Conservation (phyloP, 2,888 invertebrate genomes). For the Nematopogon swammerdamellus region DNA sequence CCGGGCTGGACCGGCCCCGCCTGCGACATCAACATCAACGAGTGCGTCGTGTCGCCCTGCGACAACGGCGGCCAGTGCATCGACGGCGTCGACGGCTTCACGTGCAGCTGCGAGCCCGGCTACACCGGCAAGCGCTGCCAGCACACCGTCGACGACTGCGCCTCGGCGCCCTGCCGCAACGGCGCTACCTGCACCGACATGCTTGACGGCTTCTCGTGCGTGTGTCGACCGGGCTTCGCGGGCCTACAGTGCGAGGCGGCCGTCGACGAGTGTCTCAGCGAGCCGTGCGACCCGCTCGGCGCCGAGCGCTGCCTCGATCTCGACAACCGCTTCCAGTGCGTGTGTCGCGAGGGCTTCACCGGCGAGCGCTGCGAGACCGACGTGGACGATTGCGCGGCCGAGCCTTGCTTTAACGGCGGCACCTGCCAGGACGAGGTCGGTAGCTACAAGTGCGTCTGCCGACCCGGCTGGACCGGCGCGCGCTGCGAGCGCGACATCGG, state of each 20-base stretch:
- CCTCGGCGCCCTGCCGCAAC: slow-evolving; percentile 86
- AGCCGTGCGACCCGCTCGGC: slow-evolving; percentile 87
- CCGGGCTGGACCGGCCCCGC: slow-evolving; percentile 86
- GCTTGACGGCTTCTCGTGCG: slow-evolving; percentile 87
- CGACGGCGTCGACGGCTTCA: slow-evolving; percentile 79
- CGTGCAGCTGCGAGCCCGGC: slow-evolving; percentile 90
- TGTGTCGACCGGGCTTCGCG: slow-evolving; percentile 89
- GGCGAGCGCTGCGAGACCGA: slow-evolving; percentile 84
- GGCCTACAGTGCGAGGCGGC: slow-evolving; percentile 93
- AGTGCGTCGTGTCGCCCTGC: slow-evolving; percentile 86
- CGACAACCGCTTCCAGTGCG: slow-evolving; percentile 83
- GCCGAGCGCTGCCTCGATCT: slow-evolving; percentile 87
- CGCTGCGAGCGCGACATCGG: slow-evolving; percentile 87
- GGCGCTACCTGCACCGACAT: slow-evolving; percentile 86
- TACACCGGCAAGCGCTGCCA: slow-evolving; percentile 92
- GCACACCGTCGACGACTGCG: slow-evolving; percentile 90
- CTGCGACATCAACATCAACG: slow-evolving; percentile 90
- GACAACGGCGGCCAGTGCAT: slow-evolving; percentile 90
- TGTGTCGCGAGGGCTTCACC: slow-evolving; percentile 85
- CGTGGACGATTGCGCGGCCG: slow-evolving; percentile 81
- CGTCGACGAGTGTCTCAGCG: slow-evolving; percentile 87
- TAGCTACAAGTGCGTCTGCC: slow-evolving; percentile 77
- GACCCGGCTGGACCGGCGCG: slow-evolving; percentile 82
- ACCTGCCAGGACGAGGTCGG: slow-evolving; percentile 84
- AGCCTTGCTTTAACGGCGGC: slow-evolving; percentile 87